These are phyloP conservation scores for Aselliscus stoliczkanus DNA, from an alignment of 2,797 vertebrate genomes.

Conservation along the genomic window DNA sequence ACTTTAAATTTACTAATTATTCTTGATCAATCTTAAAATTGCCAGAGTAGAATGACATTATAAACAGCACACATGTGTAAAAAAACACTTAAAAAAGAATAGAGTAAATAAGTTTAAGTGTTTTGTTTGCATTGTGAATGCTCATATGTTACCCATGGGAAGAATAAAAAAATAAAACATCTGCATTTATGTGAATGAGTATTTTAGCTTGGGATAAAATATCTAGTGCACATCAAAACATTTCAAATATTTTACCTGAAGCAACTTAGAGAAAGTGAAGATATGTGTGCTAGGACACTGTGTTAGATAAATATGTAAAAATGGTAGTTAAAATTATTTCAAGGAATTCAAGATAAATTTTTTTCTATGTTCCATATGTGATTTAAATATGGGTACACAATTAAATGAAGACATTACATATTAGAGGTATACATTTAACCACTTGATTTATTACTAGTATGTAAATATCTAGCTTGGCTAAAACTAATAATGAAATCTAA, in stretches of 20 bases:
- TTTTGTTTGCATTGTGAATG: not conserved
- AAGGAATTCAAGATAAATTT: not conserved
- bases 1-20: not conserved
- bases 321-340: not conserved
- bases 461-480: not conserved
- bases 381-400: not conserved
- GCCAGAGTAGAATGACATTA: not conserved
- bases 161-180: not conserved
- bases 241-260: not conserved
- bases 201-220: not conserved
- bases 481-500: not conserved
- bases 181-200: not conserved
- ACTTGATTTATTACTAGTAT: not conserved
- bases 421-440: not conserved
- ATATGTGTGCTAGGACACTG: not conserved
- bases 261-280: not conserved
- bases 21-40: not conserved
- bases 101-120: not conserved
- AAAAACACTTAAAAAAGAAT: not conserved
- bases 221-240: not conserved
- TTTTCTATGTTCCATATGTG: not conserved
- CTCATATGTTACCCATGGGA: not conserved
- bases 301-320: not conserved
- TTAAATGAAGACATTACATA: not conserved
- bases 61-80: not conserved